Percentiles rank a stretch among this genome's conserved stretches.
These are phyloP conservation scores for Lasioglossum pauxillum DNA, from an alignment of 2,888 invertebrate species.

Conservation along the genomic window DNA sequence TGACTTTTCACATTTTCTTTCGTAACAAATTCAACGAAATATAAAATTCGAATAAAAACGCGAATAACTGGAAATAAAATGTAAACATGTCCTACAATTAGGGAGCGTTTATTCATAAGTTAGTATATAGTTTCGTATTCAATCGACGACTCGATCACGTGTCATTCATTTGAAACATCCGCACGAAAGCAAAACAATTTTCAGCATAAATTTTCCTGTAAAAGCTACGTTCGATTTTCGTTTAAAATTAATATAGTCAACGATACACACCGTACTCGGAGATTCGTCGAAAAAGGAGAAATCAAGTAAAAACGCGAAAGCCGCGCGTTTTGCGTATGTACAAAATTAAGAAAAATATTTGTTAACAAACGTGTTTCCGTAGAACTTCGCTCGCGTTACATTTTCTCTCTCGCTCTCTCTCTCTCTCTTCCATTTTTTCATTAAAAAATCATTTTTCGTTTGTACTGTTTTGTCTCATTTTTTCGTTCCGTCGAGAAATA, in stretches of 20 bases:
- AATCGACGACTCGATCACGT: background rate
- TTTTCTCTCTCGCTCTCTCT: background rate
- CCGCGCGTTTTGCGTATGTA: conserved; percentile 36
- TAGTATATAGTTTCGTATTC: background rate
- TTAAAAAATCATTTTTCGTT: conserved; percentile 11
- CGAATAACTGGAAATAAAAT: background rate
- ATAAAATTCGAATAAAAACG: conserved; percentile 14
- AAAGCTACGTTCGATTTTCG: background rate
- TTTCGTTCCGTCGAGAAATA: conserved; percentile 18
- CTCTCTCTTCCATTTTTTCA: background rate
- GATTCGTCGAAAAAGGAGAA: conserved; percentile 42
- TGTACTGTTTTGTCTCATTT: conserved; percentile 20
- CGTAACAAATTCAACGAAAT: conserved; percentile 9
- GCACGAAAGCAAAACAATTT: background rate
- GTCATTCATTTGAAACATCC: background rate
- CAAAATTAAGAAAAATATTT: conserved; percentile 34
- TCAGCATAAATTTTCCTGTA: background rate
- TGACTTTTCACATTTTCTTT: background rate
- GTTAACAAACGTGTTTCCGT: conserved; percentile 32
- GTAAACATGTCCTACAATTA: background rate
- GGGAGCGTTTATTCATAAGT: background rate
- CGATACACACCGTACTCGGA: conserved; percentile 37
- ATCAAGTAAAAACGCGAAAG: conserved; percentile 27
- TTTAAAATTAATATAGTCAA: background rate
- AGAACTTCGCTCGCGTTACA: conserved; percentile 1